Evolutionary conservation across 2,113 vertebrate species (phyloP).

Genomic region (Petrocephalus zakoni): DNA sequence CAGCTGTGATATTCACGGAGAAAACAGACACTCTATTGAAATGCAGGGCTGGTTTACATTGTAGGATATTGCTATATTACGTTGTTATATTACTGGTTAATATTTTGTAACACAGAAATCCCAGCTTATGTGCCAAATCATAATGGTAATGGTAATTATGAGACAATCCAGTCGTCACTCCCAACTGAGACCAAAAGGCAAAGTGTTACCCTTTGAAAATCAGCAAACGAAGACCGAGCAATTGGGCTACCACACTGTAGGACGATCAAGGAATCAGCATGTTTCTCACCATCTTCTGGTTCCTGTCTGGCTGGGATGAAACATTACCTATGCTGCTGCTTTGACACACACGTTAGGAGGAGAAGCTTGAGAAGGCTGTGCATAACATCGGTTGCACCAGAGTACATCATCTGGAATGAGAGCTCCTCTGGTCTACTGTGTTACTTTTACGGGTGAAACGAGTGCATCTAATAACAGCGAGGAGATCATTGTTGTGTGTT

Average conservation of each 20-base stretch:
- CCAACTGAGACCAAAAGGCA: too few relatives aligned
- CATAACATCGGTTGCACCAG: neutral
- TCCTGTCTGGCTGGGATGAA: neutral
- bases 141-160: neutral
- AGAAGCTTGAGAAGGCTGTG: neutral
- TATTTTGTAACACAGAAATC: neutral
- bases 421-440: neutral
- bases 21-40: neutral
- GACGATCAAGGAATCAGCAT: neutral
- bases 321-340: neutral
- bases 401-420: neutral
- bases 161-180: neutral
- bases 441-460: neutral
- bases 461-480: neutral
- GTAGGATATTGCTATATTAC: neutral
- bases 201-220: neutral
- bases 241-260: neutral
- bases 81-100: neutral
- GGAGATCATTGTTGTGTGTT: neutral
- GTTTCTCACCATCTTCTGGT: neutral
- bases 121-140: neutral
- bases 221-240: neutral
- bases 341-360: neutral
- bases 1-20: neutral
- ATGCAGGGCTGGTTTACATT: neutral